These are phyloP conservation scores for Linnaemya tessellans DNA, from an alignment of 2,888 invertebrate species.

Conservation along the genomic window DNA sequence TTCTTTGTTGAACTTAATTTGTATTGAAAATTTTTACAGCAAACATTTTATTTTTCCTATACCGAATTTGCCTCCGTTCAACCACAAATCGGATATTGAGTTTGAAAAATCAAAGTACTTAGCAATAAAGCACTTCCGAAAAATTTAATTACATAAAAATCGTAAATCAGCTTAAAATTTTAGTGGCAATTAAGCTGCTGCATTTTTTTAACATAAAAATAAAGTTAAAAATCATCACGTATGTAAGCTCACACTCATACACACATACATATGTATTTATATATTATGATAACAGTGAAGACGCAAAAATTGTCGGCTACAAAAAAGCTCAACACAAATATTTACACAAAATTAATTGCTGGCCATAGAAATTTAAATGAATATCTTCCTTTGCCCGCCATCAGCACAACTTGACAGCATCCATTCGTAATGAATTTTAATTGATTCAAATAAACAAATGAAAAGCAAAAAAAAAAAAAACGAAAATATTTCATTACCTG, in stretches of 20 bases:
- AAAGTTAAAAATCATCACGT: background rate
- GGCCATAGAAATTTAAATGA: background rate
- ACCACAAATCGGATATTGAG: too few relatives aligned
- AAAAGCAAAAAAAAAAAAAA: background rate
- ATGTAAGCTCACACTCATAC: background rate
- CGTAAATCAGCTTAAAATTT: too few relatives aligned
- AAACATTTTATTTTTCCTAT: too few relatives aligned
- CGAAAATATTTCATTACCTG: slow-evolving; percentile 27
- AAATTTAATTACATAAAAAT: too few relatives aligned
- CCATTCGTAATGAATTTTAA: slow-evolving; percentile 22
- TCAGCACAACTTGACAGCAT: background rate
- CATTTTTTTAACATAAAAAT: background rate
- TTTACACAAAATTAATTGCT: slow-evolving; percentile 39
- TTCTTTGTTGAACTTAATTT: too few relatives aligned
- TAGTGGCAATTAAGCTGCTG: background rate
- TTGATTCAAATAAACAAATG: slow-evolving; percentile 9
- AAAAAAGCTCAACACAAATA: slow-evolving; percentile 9
- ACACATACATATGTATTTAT: background rate
- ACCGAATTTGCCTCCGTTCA: too few relatives aligned
- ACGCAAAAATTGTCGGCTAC: background rate
- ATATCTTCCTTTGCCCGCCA: background rate
- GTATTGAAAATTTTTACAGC: too few relatives aligned
- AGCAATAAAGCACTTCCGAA: too few relatives aligned
- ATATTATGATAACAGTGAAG: background rate
- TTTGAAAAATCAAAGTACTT: background rate